Base-by-base conservation (phyloP, 2,797 vertebrate species). In the Chanos chanos region DNA sequence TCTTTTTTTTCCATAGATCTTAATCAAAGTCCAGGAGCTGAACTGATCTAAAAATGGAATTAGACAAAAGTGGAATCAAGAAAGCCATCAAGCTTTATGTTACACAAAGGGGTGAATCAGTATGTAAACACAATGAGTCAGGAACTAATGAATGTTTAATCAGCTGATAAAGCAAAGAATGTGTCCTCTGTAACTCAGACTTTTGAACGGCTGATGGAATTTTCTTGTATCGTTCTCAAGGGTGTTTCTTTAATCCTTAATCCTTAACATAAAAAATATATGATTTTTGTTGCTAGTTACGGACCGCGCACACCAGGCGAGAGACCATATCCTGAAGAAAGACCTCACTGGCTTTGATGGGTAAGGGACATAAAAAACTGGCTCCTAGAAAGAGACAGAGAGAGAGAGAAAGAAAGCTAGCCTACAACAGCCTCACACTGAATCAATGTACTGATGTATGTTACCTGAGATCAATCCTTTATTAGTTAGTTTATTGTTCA, bases 291-390 rank as follows among this genome's bases (percentile, higher is more conserved):
- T 54, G 62, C 61, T 40, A 93, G 92, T 92, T 68, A 93, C 92
- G 1, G 86, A 89, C 44, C 68, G 74, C 55, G 87, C 89, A 1
- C 90, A 90, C 70, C 91, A 93, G 63, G 91, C 91, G 25, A 82
- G 88, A 78, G 91, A 93, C 27, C 88, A 91, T 68, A 83, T 93
- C 36, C 67, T 93, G 52, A 89, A 91, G 75, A 89, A 89, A 76
- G 90, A 93, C 74, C 77, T 93, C 70, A 77, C 80, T 2, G 83
- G 83, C 44, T 90, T 91, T 63, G 89, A 93, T 3, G 92, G 92
- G 91, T 92, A 76, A 84, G 85, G 39, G 18, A 49, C 3, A 2
- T 39, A 8, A n/a, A 10, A 48, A 12, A 22, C 40, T 43, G 19
- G 22, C 43, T 43, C 18, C 19, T 22, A 10, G 40, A 43, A 18